Percentiles rank a stretch among this genome's conserved stretches.
phyloP scores from a whole-genome alignment of 2,888 invertebrate genomes.

The Galeopsomyia nigrocyanea region DNA sequence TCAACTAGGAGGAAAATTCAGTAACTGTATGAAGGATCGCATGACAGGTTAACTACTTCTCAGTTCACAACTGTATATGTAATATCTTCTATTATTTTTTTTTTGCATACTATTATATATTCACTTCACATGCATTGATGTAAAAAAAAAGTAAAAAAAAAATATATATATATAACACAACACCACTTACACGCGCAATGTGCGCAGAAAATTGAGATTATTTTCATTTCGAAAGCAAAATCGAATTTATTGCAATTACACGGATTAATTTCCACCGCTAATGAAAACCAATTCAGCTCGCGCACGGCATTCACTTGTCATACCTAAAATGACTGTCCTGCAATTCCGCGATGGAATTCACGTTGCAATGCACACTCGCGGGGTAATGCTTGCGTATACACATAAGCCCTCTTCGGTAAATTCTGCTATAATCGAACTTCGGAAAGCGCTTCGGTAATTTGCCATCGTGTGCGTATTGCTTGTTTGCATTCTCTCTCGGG shows the following conservation, averaged over 20 bases:
- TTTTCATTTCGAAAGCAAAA: conserved; percentile 6
- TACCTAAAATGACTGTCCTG: conserved; percentile 20
- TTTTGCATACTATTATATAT: background rate
- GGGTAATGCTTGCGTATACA: conserved; percentile 20
- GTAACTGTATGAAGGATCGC: background rate
- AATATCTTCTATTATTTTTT: too few relatives aligned
- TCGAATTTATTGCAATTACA: background rate
- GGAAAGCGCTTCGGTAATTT: conserved; percentile 9
- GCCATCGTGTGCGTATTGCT: too few relatives aligned
- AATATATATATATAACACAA: conserved; percentile 7
- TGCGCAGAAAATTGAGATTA: background rate
- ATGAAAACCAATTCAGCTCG: conserved; percentile 39
- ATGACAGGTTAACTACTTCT: conserved; percentile 7
- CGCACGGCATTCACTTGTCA: conserved; percentile 9
- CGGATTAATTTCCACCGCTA: conserved; percentile 3
- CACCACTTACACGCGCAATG: background rate
- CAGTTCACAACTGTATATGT: too few relatives aligned
- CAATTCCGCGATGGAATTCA: conserved; percentile 22
- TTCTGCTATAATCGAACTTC: conserved; percentile 27
- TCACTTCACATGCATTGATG: background rate
- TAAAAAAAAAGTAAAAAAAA: conserved; percentile 2
- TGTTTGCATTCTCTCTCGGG: too few relatives aligned
- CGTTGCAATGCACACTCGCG: conserved; percentile 14
- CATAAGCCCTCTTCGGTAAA: conserved; percentile 37
- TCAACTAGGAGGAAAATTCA: conserved; percentile 21